Evolutionary conservation across 2,113 vertebrate species (phyloP).

Genomic region (Oxyura jamaicensis): DNA sequence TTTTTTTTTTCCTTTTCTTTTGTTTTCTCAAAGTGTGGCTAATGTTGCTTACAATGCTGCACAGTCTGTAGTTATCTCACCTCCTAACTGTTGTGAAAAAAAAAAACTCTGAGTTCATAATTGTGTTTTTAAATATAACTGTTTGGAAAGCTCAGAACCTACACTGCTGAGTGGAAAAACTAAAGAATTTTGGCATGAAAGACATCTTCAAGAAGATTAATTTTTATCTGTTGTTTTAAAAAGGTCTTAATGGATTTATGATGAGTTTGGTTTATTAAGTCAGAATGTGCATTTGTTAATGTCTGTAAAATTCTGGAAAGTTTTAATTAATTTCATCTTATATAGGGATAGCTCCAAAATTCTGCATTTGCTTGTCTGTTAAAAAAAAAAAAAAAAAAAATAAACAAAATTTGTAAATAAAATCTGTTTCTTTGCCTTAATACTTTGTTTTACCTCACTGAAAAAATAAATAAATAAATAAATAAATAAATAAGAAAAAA

Average conservation of each 20-base stretch:
- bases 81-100: not conserved
- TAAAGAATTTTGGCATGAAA: not conserved
- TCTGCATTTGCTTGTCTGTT: not conserved
- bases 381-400: not conserved
- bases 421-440: not conserved
- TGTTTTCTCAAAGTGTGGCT: not conserved
- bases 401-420: not conserved
- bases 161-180: not conserved
- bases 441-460: not conserved
- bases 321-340: not conserved
- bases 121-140: not conserved
- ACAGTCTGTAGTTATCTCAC: not conserved
- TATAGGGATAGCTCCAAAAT: not conserved
- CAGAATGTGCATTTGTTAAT: not conserved
- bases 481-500: not conserved
- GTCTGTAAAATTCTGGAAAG: not conserved
- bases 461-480: no score
- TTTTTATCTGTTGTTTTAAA: slow-evolving; percentile 18
- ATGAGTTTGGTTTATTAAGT: slow-evolving; percentile 5
- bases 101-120: not conserved
- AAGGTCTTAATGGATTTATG: not conserved
- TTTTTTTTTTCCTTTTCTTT: not conserved
- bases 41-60: not conserved
- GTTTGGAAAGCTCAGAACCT: not conserved
- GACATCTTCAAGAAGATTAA: not conserved